These are phyloP conservation scores for Pogonocherus hispidulus DNA, from an alignment of 2,888 invertebrate species.

Conservation along the genomic window DNA sequence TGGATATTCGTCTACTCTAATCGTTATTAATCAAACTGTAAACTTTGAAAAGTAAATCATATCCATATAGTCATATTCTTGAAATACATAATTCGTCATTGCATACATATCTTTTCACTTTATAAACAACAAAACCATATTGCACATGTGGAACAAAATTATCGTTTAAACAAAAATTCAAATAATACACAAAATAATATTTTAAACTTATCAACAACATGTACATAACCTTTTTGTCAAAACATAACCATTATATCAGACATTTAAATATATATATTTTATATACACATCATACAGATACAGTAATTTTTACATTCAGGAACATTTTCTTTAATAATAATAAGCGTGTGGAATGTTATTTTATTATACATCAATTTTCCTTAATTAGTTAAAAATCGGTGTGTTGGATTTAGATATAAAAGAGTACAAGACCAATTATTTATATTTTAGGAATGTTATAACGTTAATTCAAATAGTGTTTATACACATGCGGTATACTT, in stretches of 20 bases:
- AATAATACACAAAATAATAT: slow-evolving; percentile 41
- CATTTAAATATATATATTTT: slow-evolving; percentile 53
- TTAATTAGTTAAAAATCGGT: slow-evolving; percentile 22
- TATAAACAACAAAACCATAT: slow-evolving; percentile 33
- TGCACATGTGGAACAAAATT: slow-evolving; percentile 32
- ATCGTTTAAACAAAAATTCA: slow-evolving; percentile 37
- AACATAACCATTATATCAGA: slow-evolving; percentile 53
- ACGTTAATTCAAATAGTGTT: too few species aligned
- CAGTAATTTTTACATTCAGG: slow-evolving; percentile 62
- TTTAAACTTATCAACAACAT: slow-evolving; percentile 52
- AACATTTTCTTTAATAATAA: slow-evolving; percentile 63
- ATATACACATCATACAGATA: slow-evolving; percentile 57
- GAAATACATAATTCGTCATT: slow-evolving; percentile 41
- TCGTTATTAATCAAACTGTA: slow-evolving; percentile 16
- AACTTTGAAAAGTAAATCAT: slow-evolving; percentile 1
- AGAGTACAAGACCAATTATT: slow-evolving; percentile 15
- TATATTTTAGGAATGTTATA: too few species aligned
- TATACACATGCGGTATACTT: too few species aligned
- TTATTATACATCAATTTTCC: slow-evolving; percentile 32
- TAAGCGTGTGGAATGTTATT: slow-evolving; percentile 63
- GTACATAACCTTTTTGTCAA: slow-evolving; percentile 55
- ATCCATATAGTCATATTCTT: slow-evolving; percentile 7
- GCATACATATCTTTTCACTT: slow-evolving; percentile 37
- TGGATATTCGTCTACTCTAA: slow-evolving; percentile 24
- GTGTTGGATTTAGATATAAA: neutral